A percentile compares a stretch with the other conserved stretches of the same genome.
These are phyloP conservation scores for Dryoscopus gambensis DNA, from an alignment of 2,113 vertebrate genomes.

Conservation along the genomic window DNA sequence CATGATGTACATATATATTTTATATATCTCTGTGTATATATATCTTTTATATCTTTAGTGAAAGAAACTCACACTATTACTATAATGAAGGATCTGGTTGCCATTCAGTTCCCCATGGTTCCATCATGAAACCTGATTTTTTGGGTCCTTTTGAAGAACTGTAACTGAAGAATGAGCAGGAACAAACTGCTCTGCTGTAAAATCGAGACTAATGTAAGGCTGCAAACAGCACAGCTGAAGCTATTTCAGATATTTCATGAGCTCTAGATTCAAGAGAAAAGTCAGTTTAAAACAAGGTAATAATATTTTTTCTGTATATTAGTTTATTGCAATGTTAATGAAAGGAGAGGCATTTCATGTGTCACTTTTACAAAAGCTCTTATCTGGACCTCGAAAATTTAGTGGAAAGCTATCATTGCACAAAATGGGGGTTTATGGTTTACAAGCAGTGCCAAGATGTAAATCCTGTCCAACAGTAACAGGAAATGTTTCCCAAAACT, in stretches of 20 bases:
- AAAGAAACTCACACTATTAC: background rate
- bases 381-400: background rate
- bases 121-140: background rate
- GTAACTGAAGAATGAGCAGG: background rate
- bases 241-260: background rate
- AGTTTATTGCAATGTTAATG: background rate
- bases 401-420: background rate
- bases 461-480: background rate
- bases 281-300: background rate
- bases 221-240: background rate
- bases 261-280: background rate
- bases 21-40: fast-evolving
- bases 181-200: background rate
- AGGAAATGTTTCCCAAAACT: background rate
- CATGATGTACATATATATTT: background rate
- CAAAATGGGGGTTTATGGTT: background rate
- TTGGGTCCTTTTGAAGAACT: background rate
- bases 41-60: background rate
- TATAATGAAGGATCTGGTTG: background rate
- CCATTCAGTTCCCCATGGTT: background rate
- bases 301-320: background rate
- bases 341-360: background rate
- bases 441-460: background rate
- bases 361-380: background rate
- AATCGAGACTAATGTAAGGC: background rate